A percentile compares a stretch with the other conserved stretches of the same genome.
phyloP scores from a whole-genome alignment of 2,888 invertebrate genomes.

The Chrysodeixis includens region DNA sequence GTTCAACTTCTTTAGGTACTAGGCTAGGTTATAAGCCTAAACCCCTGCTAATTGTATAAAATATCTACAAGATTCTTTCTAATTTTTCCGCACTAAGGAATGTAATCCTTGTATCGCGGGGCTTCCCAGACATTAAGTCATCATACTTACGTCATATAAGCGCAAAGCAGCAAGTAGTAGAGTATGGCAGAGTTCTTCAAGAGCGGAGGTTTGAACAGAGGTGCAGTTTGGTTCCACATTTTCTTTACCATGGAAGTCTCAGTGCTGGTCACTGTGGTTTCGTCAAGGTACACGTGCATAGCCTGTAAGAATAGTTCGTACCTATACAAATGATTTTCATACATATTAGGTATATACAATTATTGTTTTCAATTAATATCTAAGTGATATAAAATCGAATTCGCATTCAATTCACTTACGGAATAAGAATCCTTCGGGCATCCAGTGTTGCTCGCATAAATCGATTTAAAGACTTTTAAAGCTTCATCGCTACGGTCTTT shows the following conservation, averaged over 20 bases:
- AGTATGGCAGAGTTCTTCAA: constrained; percentile 75
- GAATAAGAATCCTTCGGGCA: constrained; percentile 58
- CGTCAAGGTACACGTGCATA: constrained; percentile 67
- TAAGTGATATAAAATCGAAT: no score
- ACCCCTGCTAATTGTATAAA: no score
- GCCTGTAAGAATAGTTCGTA: constrained; percentile 61
- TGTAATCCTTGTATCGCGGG: no score
- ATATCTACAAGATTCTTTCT: no score
- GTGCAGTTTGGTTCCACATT: constrained; percentile 82
- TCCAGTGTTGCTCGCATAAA: constrained; percentile 71
- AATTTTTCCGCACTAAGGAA: no score
- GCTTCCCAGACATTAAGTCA: no score
- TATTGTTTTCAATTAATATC: no score
- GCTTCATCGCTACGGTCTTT: constrained; percentile 89
- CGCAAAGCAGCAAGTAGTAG: constrained; percentile 77
- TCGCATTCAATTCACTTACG: constrained; percentile 59
- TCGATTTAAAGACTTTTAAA: constrained; percentile 73
- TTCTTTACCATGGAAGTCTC: constrained; percentile 64
- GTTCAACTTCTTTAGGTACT: no score
- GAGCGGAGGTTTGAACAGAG: constrained; percentile 74
- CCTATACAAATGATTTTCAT: background rate
- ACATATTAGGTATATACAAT: no score
- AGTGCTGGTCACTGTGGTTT: constrained; percentile 46
- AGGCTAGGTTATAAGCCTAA: no score
- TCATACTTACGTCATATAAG: constrained; percentile 80